Evolutionary conservation across 2,113 vertebrate genomes (phyloP).

Genomic region (Gadus chalcogrammus): DNA sequence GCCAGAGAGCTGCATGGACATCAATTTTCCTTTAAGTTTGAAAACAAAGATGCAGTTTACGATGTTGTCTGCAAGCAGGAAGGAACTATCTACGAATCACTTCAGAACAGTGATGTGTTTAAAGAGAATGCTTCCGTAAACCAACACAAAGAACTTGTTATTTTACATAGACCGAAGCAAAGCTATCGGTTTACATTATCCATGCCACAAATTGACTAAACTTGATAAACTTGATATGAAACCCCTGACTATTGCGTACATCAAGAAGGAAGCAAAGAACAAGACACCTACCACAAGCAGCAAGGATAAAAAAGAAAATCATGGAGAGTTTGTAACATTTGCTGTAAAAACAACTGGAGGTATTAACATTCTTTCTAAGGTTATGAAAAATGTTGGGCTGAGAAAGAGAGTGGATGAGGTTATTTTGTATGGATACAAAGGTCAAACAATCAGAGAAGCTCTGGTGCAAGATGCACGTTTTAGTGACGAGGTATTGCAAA

Average conservation of each 20-base stretch:
- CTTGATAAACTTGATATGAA: too few relatives aligned
- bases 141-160: not conserved
- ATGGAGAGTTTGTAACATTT: not conserved
- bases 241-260: not conserved
- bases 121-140: not conserved
- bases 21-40: too few relatives aligned
- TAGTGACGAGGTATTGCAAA: not conserved
- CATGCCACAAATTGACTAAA: not conserved
- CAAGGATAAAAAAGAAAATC: not conserved
- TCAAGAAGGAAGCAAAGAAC: too few relatives aligned
- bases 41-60: not conserved
- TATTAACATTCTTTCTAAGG: not conserved
- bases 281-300: not conserved
- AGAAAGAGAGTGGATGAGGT: not conserved
- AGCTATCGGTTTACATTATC: not conserved
- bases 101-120: not conserved
- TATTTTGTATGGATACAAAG: constrained; percentile 2
- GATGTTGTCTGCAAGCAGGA: not conserved
- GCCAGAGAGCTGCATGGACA: too few relatives aligned
- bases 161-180: not conserved
- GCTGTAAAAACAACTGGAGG: not conserved
- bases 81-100: not conserved
- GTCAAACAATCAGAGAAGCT: not conserved
- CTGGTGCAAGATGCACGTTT: not conserved
- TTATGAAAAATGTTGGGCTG: not conserved